Evolutionary conservation across 2,888 invertebrate species (phyloP).

Genomic region (Platycheirus rosarum): DNA sequence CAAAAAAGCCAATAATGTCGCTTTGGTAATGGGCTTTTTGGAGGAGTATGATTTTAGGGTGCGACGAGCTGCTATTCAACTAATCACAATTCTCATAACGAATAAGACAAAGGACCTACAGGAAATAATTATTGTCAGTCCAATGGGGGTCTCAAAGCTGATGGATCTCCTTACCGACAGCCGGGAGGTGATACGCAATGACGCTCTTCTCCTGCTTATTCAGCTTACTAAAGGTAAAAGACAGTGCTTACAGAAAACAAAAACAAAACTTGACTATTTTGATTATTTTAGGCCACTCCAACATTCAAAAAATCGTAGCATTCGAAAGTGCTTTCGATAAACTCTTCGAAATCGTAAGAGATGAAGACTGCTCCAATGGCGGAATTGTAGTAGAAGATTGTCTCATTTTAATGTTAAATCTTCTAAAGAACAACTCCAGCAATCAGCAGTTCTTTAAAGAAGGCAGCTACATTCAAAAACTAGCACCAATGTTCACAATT

Average conservation of each 20-base stretch:
- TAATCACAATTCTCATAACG: constrained; percentile 93
- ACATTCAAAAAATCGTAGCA: constrained; percentile 99
- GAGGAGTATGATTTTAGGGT: constrained; percentile 98
- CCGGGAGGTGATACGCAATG: constrained; percentile 97
- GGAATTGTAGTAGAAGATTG: constrained; percentile 99
- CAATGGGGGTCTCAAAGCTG: constrained; percentile 98
- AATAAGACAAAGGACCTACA: constrained; percentile 94
- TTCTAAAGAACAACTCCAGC: constrained; percentile 96
- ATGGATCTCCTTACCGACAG: constrained; percentile 98
- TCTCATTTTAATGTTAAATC: constrained; percentile 94
- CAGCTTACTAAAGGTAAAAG: constrained; percentile 89
- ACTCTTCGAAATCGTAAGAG: constrained; percentile 94
- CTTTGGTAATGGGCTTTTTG: constrained; percentile 90
- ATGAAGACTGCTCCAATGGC: constrained; percentile 96
- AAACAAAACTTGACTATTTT: too few relatives aligned
- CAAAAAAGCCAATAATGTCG: constrained; percentile 93
- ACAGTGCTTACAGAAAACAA: too few relatives aligned
- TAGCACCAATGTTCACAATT: constrained; percentile 93
- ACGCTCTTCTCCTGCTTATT: constrained; percentile 94
- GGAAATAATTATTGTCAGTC: constrained; percentile 93
- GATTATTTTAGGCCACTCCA: constrained; percentile 88
- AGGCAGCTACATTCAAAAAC: constrained; percentile 95
- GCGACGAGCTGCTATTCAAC: constrained; percentile 93
- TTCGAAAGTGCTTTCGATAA: constrained; percentile 99
- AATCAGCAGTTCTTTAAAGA: constrained; percentile 99